A percentile compares a stretch with the other conserved stretches of the same genome.
phyloP scores from a whole-genome alignment of 2,888 invertebrate genomes.

The Hirtodrosophila histrioides region DNA sequence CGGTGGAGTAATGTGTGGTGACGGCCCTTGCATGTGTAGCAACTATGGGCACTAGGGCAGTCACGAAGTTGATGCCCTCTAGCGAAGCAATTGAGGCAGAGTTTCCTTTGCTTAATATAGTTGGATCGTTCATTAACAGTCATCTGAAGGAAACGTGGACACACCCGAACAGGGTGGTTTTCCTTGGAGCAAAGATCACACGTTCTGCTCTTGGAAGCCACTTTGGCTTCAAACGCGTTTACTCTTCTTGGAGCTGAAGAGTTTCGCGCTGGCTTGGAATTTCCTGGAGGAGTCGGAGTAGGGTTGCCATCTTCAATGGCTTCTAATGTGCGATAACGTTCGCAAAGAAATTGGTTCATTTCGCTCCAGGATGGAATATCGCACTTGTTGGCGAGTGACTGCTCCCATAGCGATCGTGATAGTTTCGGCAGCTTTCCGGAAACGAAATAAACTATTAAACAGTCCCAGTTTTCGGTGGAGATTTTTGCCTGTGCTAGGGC shows the following conservation, averaged over 20 bases:
- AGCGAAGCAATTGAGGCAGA: neutral
- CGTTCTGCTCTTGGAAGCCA: neutral
- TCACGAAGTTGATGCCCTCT: constrained; percentile 6
- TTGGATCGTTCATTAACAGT: neutral
- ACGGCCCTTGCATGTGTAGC: neutral
- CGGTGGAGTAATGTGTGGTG: too few relatives aligned
- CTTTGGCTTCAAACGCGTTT: too few relatives aligned
- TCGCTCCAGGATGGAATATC: neutral
- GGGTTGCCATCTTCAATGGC: neutral
- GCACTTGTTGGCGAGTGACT: neutral
- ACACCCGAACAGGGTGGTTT: constrained; percentile 6
- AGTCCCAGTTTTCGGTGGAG: neutral
- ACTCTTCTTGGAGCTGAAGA: too few relatives aligned
- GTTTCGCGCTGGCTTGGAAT: too few relatives aligned
- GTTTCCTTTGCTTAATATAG: too few relatives aligned
- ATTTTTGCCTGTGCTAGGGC: neutral
- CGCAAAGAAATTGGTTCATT: neutral
- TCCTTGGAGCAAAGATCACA: constrained; percentile 1
- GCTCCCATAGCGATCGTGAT: neutral
- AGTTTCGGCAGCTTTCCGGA: neutral
- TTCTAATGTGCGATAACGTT: neutral
- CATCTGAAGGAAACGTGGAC: constrained; percentile 3
- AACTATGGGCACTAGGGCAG: constrained; percentile 7
- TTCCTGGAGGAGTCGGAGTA: too few relatives aligned
- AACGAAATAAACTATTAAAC: neutral